Conservation (phyloP, 2,113 vertebrate genomes). For the Malurus cyaneus region DNA sequence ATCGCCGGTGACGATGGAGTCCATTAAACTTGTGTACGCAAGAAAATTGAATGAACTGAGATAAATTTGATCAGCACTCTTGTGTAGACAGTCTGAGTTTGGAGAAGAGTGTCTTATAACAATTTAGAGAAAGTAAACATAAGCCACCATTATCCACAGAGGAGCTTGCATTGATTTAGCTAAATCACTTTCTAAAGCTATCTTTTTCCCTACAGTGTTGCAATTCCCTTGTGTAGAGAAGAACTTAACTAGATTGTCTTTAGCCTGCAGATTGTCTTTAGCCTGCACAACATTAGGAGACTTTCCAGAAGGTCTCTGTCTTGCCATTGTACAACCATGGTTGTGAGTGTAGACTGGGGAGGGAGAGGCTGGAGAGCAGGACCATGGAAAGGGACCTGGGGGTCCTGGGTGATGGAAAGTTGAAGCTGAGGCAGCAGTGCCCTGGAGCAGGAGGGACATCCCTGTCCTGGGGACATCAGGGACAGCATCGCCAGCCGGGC, state of each 20-base stretch:
- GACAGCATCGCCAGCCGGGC: fast-evolving
- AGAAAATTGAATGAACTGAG: slow-evolving; percentile 15
- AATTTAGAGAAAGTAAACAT: slow-evolving; percentile 28
- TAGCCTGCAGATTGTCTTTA: neutral
- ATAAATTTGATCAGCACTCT: slow-evolving; percentile 23
- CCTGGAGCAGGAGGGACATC: neutral
- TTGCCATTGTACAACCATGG: neutral
- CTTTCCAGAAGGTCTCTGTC: neutral
- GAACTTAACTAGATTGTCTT: neutral
- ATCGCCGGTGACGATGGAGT: neutral
- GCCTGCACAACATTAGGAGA: neutral
- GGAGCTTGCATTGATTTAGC: neutral
- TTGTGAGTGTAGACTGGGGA: neutral
- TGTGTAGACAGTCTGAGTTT: neutral
- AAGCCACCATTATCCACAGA: neutral
- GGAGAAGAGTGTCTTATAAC: neutral
- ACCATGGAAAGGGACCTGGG: neutral
- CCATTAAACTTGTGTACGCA: neutral
- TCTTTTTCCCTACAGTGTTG: neutral
- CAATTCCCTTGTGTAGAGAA: neutral
- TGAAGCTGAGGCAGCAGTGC: neutral
- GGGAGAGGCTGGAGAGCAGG: fast-evolving
- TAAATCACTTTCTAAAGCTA: neutral
- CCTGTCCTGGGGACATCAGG: neutral
- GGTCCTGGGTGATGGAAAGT: fast-evolving